A percentile compares a stretch with the other conserved stretches of the same genome.
Evolutionary conservation across 1,140 invertebrate species (phyloP).

Genomic region (Drosophila ambigua): DNA sequence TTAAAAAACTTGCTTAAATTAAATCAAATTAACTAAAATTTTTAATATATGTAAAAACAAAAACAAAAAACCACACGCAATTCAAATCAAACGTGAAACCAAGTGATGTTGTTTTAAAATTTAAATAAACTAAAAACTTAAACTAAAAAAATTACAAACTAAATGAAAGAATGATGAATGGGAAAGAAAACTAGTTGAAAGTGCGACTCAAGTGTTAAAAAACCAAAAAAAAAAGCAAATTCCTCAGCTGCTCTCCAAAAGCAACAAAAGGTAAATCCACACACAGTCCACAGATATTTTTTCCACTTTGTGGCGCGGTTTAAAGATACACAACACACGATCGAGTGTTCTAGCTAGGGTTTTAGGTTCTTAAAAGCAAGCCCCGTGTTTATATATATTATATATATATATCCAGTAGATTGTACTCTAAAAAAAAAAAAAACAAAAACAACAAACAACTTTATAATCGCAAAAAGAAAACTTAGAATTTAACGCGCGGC

Average conservation of each 20-base stretch:
- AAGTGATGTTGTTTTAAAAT: constrained; percentile 83
- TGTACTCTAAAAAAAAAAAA: constrained; percentile 64
- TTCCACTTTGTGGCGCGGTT: constrained; percentile 50
- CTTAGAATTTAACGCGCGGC: constrained; percentile 74
- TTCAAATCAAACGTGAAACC: constrained; percentile 83
- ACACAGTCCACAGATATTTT: constrained; percentile 48
- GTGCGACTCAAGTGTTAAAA: constrained; percentile 68
- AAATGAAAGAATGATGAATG: constrained; percentile 27
- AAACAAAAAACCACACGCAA: constrained; percentile 52
- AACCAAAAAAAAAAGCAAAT: constrained; percentile 45
- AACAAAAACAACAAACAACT: constrained; percentile 24
- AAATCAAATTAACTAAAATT: constrained; percentile 61
- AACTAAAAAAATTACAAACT: constrained; percentile 38
- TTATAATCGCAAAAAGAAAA: constrained; percentile 38
- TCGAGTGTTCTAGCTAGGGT: constrained; percentile 66
- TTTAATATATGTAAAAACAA: constrained; percentile 28
- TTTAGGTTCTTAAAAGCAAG: constrained; percentile 59
- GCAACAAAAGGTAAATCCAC: constrained; percentile 47
- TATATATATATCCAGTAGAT: constrained; percentile 74
- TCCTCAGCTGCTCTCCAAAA: constrained; percentile 49
- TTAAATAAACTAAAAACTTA: constrained; percentile 56
- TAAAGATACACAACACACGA: constrained; percentile 18
- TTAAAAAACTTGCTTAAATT: constrained; percentile 74
- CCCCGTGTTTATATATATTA: constrained; percentile 68
- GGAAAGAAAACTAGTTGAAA: constrained; percentile 49